Conservation (phyloP, 2,888 invertebrate species). For the Papilio elwesi region DNA sequence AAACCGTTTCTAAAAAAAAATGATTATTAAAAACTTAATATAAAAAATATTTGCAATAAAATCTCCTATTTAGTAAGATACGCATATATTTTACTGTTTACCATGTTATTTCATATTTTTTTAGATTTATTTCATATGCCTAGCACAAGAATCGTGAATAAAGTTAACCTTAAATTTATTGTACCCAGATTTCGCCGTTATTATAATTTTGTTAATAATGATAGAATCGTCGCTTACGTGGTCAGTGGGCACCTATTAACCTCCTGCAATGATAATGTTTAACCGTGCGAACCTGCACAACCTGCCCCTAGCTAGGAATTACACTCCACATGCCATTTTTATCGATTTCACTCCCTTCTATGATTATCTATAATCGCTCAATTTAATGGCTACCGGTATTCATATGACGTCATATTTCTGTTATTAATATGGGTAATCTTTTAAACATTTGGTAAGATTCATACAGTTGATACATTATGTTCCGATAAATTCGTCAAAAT, state of each 20-base stretch:
- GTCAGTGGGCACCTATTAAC: constrained; percentile 19
- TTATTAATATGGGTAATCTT: not conserved
- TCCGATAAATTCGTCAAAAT: too few relatives aligned
- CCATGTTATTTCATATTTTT: too few relatives aligned
- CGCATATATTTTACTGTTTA: too few relatives aligned
- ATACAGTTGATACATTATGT: too few relatives aligned
- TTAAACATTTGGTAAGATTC: not conserved
- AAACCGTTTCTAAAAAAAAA: too few relatives aligned
- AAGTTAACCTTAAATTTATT: not conserved
- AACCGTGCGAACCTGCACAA: constrained; percentile 28
- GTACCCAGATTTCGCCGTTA: not conserved
- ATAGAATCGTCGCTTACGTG: not conserved
- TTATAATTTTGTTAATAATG: constrained; percentile 5
- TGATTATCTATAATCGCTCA: constrained; percentile 20
- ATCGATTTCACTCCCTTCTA: constrained; percentile 28
- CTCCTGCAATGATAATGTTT: constrained; percentile 19
- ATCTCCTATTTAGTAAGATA: too few relatives aligned
- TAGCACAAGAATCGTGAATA: too few relatives aligned
- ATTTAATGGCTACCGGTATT: not conserved
- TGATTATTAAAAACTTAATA: too few relatives aligned
- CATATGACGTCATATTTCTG: not conserved
- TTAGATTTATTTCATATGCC: too few relatives aligned
- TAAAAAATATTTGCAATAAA: too few relatives aligned
- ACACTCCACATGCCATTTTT: constrained; percentile 3
- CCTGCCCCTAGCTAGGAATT: not conserved